Conservation (phyloP, 2,113 vertebrate species). For the Pterocles orientalis region DNA sequence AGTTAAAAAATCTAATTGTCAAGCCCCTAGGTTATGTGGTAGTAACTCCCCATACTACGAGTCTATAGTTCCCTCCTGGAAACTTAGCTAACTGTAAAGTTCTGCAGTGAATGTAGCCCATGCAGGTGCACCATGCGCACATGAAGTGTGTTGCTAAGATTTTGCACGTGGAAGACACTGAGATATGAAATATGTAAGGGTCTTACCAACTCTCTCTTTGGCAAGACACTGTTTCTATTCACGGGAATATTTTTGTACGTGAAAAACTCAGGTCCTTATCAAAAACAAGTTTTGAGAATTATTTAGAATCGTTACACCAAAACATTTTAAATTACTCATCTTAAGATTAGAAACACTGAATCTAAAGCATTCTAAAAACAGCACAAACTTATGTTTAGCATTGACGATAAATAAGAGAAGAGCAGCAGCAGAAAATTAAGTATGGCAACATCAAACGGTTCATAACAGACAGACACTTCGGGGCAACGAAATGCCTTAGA, state of each 20-base stretch:
- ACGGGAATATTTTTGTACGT: neutral
- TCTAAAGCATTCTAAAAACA: neutral
- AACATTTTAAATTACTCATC: neutral
- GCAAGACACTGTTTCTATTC: neutral
- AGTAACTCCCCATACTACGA: accelerated
- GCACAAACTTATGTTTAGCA: neutral
- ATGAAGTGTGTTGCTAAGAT: neutral
- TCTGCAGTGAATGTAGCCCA: neutral
- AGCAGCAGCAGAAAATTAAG: neutral
- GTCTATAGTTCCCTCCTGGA: neutral
- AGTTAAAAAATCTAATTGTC: neutral
- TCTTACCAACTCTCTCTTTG: neutral
- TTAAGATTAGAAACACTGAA: neutral
- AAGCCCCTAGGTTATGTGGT: neutral
- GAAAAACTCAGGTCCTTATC: neutral
- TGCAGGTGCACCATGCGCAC: neutral
- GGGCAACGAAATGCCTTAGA: neutral
- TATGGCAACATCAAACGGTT: neutral
- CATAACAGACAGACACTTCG: neutral
- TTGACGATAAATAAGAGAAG: neutral
- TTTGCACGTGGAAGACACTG: neutral
- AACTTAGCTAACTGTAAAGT: neutral
- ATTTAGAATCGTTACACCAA: neutral
- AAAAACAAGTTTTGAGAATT: neutral
- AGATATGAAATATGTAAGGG: neutral